phyloP scores from a whole-genome alignment of 2,113 vertebrate species.

The Pyxicephalus adspersus region DNA sequence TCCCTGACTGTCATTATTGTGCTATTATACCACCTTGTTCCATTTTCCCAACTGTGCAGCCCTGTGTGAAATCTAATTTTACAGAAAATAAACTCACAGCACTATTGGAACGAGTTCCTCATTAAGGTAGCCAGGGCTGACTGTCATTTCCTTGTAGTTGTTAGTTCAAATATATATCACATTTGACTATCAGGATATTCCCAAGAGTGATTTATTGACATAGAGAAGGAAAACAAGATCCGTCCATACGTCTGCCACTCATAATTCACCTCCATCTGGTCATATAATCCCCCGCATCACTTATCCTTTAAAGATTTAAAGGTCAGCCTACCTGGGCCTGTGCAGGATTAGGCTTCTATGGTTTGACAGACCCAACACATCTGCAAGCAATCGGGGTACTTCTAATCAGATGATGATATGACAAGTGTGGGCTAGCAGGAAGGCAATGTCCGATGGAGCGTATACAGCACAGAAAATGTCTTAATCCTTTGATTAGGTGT shows the following conservation, averaged over 20 bases:
- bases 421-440: background rate
- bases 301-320: conserved; percentile 45
- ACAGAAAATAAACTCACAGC: conserved; percentile 9
- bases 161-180: conserved; percentile 35
- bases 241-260: conserved; percentile 25
- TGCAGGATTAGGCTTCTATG: conserved; percentile 37
- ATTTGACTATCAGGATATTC: conserved; percentile 8
- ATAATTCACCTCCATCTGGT: conserved; percentile 50
- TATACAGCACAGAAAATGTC: conserved; percentile 23
- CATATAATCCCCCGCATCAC: conserved; percentile 23
- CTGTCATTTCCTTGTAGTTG: conserved; percentile 3
- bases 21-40: background rate
- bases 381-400: conserved; percentile 39
- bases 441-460: background rate
- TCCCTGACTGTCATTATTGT: background rate
- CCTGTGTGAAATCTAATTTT: conserved; percentile 32
- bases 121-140: background rate
- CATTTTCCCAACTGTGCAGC: conserved; percentile 1
- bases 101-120: conserved; percentile 25
- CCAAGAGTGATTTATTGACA: conserved; percentile 41
- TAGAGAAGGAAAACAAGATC: conserved; percentile 32
- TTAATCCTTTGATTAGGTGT: conserved; percentile 48
- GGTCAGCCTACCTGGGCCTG: conserved; percentile 37
- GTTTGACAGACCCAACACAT: conserved; percentile 19
- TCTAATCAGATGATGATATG: conserved; percentile 40